Conservation (phyloP, 2,113 vertebrate species). For the Murina feae region DNA sequence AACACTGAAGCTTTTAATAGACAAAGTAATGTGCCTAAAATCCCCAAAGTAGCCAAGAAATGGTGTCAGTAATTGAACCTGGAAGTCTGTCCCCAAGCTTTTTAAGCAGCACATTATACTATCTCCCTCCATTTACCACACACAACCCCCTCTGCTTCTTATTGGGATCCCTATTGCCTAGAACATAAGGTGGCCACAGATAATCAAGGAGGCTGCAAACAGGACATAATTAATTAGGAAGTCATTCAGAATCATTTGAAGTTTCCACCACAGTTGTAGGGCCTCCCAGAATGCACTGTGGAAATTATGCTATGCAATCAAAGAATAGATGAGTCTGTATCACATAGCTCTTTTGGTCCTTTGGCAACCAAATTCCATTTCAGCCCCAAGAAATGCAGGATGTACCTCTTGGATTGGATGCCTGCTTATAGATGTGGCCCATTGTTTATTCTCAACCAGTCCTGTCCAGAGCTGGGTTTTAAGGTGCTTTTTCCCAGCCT, state of each 20-base stretch:
- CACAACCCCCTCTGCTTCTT: not conserved
- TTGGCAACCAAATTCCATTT: not conserved
- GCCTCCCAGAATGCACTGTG: fast-evolving
- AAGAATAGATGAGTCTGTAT: not conserved
- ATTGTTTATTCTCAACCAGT: not conserved
- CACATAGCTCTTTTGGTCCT: not conserved
- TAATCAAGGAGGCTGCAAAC: not conserved
- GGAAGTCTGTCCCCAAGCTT: not conserved
- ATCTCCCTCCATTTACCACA: not conserved
- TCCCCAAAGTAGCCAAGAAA: not conserved
- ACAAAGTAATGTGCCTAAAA: not conserved
- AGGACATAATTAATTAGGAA: not conserved
- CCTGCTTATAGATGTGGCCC: not conserved
- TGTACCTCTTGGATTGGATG: not conserved
- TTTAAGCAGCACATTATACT: not conserved
- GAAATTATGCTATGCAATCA: not conserved
- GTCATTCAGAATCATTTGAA: not conserved
- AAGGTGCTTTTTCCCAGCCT: not conserved
- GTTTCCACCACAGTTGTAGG: not conserved
- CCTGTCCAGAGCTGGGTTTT: not conserved
- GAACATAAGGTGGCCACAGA: not conserved
- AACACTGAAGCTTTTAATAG: not conserved
- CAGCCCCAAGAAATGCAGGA: not conserved
- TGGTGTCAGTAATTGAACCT: not conserved
- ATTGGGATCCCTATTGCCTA: not conserved